Evolutionary conservation across 1,140 invertebrate genomes (phyloP), one percentile per base, ranked within the genome.

Genomic region (Dufourea novaeangliae): DNA sequence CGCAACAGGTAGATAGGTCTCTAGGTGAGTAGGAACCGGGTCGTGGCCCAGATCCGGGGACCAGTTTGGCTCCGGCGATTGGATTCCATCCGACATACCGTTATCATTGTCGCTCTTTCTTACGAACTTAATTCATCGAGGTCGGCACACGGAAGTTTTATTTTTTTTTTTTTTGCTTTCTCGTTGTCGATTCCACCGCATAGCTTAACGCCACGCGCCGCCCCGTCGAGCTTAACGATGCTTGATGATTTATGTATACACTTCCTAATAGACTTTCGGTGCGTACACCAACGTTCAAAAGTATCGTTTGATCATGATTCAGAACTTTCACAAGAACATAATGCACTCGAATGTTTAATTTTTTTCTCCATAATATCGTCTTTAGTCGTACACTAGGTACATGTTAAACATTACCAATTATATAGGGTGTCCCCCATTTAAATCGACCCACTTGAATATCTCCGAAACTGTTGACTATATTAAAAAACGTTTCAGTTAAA

Each of bases 21-120:
- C 86, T 90, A 90, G 88, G 89, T 89, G 88, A 88, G 79, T 83
- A 89, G 83, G 82, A 90, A 90, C 83, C 79, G 84, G 88, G 86
- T 84, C 87, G 66, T 88, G 88, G 83, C 90, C 88, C 87, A 89
- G 87, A 90, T 86, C n/a, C 72, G 81, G 71, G 85, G 86, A 88
- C 91, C 89, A 89, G 91, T 91, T 92, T 89, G 82, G 86, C 72
- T 76, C 75, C 69, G 68, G 82, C 79, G 63, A 70, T 72, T 61
- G n/a, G 68, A 85, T 87, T 90, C 88, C n/a, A n/a, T n/a, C n/a
- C 88, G 80, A 85, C 86, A 85, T 85, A 89, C 89, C 87, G 89
- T 89, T 89, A 89, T 85, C 81, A 86, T 85, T 84, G 83, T 86
- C 87, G 87, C 83, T 86, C 72, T 67, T 67, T 56, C 69, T 54